Evolutionary conservation across 2,113 vertebrate genomes (phyloP).

Genomic region (Lycaon pictus): DNA sequence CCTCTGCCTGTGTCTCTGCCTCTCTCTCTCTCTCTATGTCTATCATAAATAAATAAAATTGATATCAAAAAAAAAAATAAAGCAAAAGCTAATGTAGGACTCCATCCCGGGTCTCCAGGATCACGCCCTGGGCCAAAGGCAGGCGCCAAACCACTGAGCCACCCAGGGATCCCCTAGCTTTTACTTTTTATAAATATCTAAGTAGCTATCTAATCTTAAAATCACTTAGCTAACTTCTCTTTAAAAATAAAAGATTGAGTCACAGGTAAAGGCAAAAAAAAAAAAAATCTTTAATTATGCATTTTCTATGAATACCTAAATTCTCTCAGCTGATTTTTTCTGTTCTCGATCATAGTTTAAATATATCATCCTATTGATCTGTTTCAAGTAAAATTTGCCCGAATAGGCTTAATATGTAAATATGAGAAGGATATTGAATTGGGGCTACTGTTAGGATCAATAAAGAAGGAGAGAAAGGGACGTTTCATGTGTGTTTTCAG

Average conservation of each 20-base stretch:
- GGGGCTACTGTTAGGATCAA: neutral
- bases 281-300: neutral
- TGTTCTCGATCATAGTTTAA: neutral
- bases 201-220: neutral
- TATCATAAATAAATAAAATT: no score
- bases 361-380: conserved; percentile 30
- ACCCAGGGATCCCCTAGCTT: neutral
- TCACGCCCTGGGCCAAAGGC: no score
- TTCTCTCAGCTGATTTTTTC: neutral
- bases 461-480: neutral
- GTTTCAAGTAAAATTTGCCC: conserved; percentile 61
- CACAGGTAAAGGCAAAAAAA: neutral
- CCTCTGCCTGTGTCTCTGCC: no score
- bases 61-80: no score
- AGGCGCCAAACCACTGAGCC: no score
- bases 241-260: conserved; percentile 18
- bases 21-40: no score
- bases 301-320: neutral
- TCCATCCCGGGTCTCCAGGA: no score
- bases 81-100: no score
- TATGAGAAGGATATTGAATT: conserved; percentile 45
- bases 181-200: neutral
- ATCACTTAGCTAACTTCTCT: neutral
- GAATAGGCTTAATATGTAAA: conserved; percentile 25
- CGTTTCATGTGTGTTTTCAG: neutral